A percentile compares a stretch with the other conserved stretches of the same genome.
Conservation (phyloP, 1,140 invertebrate genomes). For the Anadara kagoshimensis region DNA sequence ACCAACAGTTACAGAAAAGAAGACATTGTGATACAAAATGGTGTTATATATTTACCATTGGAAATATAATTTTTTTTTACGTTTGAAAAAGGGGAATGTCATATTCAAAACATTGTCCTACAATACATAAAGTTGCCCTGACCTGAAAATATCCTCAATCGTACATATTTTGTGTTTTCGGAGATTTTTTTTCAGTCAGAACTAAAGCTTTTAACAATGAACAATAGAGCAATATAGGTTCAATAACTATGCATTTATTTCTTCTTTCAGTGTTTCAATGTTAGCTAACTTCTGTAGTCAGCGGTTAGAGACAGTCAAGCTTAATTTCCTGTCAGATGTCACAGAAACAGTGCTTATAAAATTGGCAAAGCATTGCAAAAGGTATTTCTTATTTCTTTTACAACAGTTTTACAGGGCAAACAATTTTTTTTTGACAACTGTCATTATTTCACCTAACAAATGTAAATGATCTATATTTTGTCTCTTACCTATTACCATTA, state of each 20-base stretch:
- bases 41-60: no score
- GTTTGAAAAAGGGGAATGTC: no score
- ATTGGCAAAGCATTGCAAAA: slow-evolving; percentile 64
- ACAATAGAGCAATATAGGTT: not conserved
- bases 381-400: slow-evolving; percentile 41
- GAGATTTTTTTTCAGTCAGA: not conserved
- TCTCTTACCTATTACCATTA: not conserved
- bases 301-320: slow-evolving; percentile 61
- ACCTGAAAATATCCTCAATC: not conserved
- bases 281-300: slow-evolving; percentile 64
- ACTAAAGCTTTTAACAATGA: not conserved
- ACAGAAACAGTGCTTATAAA: slow-evolving; percentile 59
- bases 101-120: not conserved
- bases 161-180: not conserved
- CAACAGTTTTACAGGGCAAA: not conserved
- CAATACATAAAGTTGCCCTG: not conserved
- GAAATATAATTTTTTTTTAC: no score
- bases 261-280: slow-evolving; percentile 60
- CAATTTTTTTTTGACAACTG: not conserved
- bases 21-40: no score
- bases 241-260: not conserved
- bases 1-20: not conserved
- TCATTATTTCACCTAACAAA: not conserved
- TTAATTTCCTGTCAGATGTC: slow-evolving; percentile 67
- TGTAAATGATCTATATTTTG: not conserved